Base-by-base conservation (phyloP, 1,140 invertebrate species). In the Danaus plexippus region DNA sequence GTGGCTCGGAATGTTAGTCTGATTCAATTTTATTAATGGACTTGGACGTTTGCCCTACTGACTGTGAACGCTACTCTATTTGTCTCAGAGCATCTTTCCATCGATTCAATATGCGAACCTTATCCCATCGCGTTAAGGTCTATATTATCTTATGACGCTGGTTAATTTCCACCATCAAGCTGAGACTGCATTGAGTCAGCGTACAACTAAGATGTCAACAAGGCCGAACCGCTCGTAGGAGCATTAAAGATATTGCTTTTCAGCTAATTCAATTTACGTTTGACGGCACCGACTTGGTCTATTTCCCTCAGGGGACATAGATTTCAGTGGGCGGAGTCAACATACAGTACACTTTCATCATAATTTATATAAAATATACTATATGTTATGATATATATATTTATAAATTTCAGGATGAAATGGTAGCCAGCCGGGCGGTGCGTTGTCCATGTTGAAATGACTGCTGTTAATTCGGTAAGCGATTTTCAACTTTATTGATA, bases 11-110 rank as follows among this genome's bases (percentile, higher is more conserved):
- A 86, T 83, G 77, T 80, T 75, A 70, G 77, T 76, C 79, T 85
- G 83, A 83, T 86, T 86, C 83, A 82, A 86, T 85, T 79, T 86
- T 86, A 86, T 86, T 85, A 86, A 86, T 86, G 81, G 83, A 85
- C 67, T 83, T 86, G 83, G 83, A 85, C 73, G 73, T 72, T 80
- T 86, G 83, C 83, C 81, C 83, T 70, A 80, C 78, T 85, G 81
- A 86, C 78, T 83, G 67, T 75, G 80, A 79, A 80, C 72, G 69
- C 73, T 69, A 74, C 80, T 85, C 79, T 82, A 75, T 82, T 75
- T 79, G 79, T 77, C 73, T 75, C 75, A 64, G 71, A 74, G 64
- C 72, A 70, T 75, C 70, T 74, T 69, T 68, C 75, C 73, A 64
- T 58, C 60, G 18, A 54, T 65, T 52, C 65, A 43, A 57, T 57